Base-by-base conservation (phyloP, 2,797 vertebrate genomes). In the Apogon hyalosoma region DNA sequence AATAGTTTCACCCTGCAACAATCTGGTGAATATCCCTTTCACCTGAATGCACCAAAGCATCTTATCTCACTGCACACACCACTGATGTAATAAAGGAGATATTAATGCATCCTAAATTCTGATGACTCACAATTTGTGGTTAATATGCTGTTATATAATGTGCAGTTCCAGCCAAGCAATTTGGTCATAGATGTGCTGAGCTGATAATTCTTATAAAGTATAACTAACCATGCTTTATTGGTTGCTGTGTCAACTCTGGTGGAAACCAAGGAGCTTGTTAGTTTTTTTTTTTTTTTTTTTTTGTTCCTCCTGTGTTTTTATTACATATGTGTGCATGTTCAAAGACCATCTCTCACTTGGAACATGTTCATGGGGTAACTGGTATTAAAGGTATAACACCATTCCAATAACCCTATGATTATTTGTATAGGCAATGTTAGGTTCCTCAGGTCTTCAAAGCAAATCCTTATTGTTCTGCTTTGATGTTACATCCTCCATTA, bases 121-220 rank as follows among this genome's bases (percentile, higher is more conserved):
- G 82, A 85, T 85, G 81, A 83, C 67, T 85, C 72, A 77, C 59
- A 80, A 63, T 67, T 77, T 73, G 68, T 21, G 51, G 51, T 87
- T 88, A 78, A 75, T 66, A 79, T 4, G 10, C 57, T 76, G 69
- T 87, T 83, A 73, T 75, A 79, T 66, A 83, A 83, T 73, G 65
- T 78, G 61, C 52, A 47, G 52, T 68, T 83, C 75, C 61, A 71
- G 78, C 80, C 69, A 75, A 76, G 77, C 68, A 69, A 75, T 87
- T 80, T 86, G 76, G 73, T 86, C 59, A 59, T 70, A 69, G 77
- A 84, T 79, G 70, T 40, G 69, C 75, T 82, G 77, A 86, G 79
- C 79, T 12, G 18, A 69, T 80, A 73, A 87, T 78, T 79, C 47
- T 59, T 53, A 78, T 85, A 81, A 85, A 87, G 61, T 55, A 85